Percentiles rank a stretch among this genome's conserved stretches.
Evolutionary conservation across 23 tunicate genomes (phyloP).

Genomic region (Clavelina lepadiformis): DNA sequence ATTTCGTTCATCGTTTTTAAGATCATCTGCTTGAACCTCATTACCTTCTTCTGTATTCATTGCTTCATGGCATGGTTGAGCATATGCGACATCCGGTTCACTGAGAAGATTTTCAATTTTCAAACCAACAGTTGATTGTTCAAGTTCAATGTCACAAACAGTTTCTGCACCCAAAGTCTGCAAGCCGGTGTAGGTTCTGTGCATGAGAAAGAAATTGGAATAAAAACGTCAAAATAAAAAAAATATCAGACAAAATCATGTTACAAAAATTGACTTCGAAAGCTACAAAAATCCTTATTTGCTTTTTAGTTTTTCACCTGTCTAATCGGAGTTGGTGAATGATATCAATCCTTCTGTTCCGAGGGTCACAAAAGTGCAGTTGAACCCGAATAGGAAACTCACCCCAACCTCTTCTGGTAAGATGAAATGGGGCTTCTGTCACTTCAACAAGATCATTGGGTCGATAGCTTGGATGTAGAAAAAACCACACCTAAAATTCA

Average conservation of each 20-base stretch:
- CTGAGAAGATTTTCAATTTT: constrained; percentile 37
- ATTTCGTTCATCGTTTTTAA: too few relatives aligned
- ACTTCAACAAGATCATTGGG: constrained; percentile 83
- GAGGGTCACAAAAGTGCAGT: constrained; percentile 76
- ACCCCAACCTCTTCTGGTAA: constrained; percentile 93
- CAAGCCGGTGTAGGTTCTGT: constrained; percentile 79
- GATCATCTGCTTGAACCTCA: constrained; percentile 1
- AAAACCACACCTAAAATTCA: constrained; percentile 80
- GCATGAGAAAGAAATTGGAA: not conserved
- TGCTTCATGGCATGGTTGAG: not conserved
- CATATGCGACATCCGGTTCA: constrained; percentile 23
- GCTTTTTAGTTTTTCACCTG: too few relatives aligned
- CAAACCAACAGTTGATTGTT: constrained; percentile 39
- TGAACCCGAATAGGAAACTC: constrained; percentile 87
- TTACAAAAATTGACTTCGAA: too few relatives aligned
- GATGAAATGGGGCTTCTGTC: constrained; percentile 76
- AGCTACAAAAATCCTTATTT: too few relatives aligned
- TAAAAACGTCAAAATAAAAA: not conserved
- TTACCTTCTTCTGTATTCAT: not conserved
- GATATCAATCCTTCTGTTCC: constrained; percentile 70
- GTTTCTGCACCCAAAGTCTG: constrained; percentile 91
- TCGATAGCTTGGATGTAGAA: constrained; percentile 84
- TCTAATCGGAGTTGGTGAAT: constrained; percentile 70
- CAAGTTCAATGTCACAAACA: constrained; percentile 79
- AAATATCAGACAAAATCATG: not conserved